Evolutionary conservation across 2,797 vertebrate genomes (phyloP), one percentile per base, ranked within the genome.

Genomic region (Jordanella pulchra): DNA sequence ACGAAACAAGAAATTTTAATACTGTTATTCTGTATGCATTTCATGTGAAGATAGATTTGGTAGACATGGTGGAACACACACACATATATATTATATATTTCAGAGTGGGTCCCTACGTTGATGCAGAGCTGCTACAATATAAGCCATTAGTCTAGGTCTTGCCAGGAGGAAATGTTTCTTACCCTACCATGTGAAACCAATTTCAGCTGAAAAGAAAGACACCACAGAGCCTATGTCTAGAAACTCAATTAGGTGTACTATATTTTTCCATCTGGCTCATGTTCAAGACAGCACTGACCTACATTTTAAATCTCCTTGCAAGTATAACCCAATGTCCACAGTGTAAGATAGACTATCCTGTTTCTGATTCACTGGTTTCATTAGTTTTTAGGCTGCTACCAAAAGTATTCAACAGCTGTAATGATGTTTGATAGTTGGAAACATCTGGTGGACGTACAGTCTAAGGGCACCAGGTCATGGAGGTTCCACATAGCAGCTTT

Each of bases 101-200:
- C 72, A 64, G 78, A 66, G 83, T 66, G 72, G 81, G 74, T 77
- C 78, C 80, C 74, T 73, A 75, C 71, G 86, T 80, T 73, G 84
- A 81, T 76, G 78, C 82, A 86, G 77, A 87, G 82, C 81, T 83
- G 86, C 84, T 86, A 89, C 80, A 90, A 89, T 88, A 89, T 85
- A 81, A 91, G 84, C 89, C 73, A 80, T 87, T 83, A 80, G 79
- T 85, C 53, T 3, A 14, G 72, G 61, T 51, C 65, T 77, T 88
- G 90, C 91, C 91, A 92, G 89, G 84, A 91, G 93, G 90, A 93
- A 92, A 93, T 90, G 89, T 94, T 93, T 91, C 83, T 88, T 80
- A 67, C 73, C 65, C 86, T 89, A 87, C 87, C 87, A 90, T 91
- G 90, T 90, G 92, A 93, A 94, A 92, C 87, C 89, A 21, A 91